Base-by-base conservation (phyloP, 2,888 invertebrate genomes). In the Rhagonycha fulva region DNA sequence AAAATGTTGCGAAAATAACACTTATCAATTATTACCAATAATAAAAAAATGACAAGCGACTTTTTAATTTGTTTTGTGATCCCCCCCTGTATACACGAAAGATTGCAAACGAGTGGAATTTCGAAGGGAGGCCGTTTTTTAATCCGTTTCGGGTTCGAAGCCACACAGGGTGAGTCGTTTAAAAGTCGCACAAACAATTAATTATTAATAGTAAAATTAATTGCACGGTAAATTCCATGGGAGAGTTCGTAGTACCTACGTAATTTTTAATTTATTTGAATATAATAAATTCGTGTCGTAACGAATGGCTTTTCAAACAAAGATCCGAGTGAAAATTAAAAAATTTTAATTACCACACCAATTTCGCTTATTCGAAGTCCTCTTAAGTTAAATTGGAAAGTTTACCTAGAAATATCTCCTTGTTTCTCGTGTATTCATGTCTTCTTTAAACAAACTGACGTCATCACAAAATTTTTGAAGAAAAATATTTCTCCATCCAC, bases 331-430 rank as follows among this genome's bases (percentile, higher is more conserved):
- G 47, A 47, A 47, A 47, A 11, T 47, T 47, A n/a, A n/a, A 5
- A 47, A 47, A 9, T n/a, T 47, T 47, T 47, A 47, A 47, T 47
- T 47, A 47, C 47, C 47, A 47, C 47, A 47, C 47, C 47, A 47
- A 47, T 47, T 47, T 7, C 47, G 47, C 47, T 47, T n/a, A 47
- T 66, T 66, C 4, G 24, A 66, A 63, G 63, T 47, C 47, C 47
- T 47, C 47, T 47, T 9, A 47, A 47, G 47, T 47, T 47, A 47
- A 72, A 72, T 72, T 72, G 72, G 72, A 72, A 72, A 72, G 72
- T 72, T 72, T 72, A 72, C 72, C 72, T 72, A 68, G 32, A 66
- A 62, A 19, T 70, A 74, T 24, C 74, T 69, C 60, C 68, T 74
- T 68, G 47, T 62, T 70, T 61, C 62, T 60, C 69, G 32, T 61